A percentile compares a stretch with the other conserved stretches of the same genome.
Evolutionary conservation across 2,797 vertebrate species (phyloP).

Genomic region (Poeciliopsis paucimaculata): DNA sequence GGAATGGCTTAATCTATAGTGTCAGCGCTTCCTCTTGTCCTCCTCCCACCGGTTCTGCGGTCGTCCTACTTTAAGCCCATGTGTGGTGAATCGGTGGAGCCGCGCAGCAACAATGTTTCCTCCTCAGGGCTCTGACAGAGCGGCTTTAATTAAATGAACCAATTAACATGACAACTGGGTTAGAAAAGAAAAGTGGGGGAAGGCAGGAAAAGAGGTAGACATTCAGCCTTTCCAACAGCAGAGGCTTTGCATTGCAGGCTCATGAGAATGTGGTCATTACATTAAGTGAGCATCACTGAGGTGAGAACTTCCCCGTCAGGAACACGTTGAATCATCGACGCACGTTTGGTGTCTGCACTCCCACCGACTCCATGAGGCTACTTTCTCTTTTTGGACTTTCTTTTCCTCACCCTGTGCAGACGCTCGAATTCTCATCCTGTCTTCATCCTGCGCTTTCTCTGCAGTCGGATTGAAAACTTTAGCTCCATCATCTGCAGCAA

Average conservation of each 20-base stretch:
- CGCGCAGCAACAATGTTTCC: constrained; percentile 24
- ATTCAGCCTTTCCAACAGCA: neutral
- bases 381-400: constrained; percentile 32
- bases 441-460: constrained; percentile 6
- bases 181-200: constrained; percentile 10
- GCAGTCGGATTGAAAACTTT: neutral
- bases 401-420: neutral
- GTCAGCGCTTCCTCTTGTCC: constrained; percentile 16
- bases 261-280: neutral
- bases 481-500: constrained; percentile 1
- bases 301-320: constrained; percentile 12
- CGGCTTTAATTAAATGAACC: constrained; percentile 47
- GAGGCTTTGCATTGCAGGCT: neutral
- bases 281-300: constrained; percentile 18
- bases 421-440: neutral
- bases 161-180: constrained; percentile 50
- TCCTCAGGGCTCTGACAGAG: constrained; percentile 29
- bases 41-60: constrained; percentile 28
- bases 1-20: constrained; percentile 35
- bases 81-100: constrained; percentile 25
- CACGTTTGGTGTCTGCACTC: constrained; percentile 15
- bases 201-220: constrained; percentile 1
- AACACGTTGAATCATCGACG: constrained; percentile 37
- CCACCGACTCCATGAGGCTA: constrained; percentile 53
- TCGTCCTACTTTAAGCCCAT: constrained; percentile 53